Evolutionary conservation across 2,888 invertebrate species (phyloP).

Genomic region (Scaptomyza tumidula): DNA sequence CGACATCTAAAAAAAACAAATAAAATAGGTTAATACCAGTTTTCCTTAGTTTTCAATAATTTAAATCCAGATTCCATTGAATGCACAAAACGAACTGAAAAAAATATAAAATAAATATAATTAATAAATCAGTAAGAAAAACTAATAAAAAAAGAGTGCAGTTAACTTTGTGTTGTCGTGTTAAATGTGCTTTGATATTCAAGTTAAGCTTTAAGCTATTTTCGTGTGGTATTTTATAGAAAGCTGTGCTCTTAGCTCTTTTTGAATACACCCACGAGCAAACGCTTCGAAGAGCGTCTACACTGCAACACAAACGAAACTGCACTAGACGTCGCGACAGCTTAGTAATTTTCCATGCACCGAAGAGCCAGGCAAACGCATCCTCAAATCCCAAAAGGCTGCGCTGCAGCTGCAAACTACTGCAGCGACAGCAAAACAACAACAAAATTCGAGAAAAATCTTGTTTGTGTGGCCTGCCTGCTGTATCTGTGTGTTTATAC

Average conservation of each 20-base stretch:
- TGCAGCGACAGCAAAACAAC: constrained; percentile 29
- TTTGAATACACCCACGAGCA: constrained; percentile 43
- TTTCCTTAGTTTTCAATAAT: not conserved
- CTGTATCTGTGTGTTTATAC: constrained; percentile 26
- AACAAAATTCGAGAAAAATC: constrained; percentile 36
- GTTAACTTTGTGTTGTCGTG: constrained; percentile 18
- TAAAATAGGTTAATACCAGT: constrained; percentile 51
- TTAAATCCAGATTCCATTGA: constrained; percentile 1
- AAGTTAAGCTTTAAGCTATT: constrained; percentile 3
- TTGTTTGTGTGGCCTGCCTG: constrained; percentile 29
- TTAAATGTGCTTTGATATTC: constrained; percentile 1
- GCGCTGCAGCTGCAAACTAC: constrained; percentile 65
- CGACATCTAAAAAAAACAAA: constrained; percentile 52
- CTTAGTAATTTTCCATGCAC: constrained; percentile 68
- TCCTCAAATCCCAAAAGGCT: constrained; percentile 60
- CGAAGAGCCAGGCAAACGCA: constrained; percentile 45
- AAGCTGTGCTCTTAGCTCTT: constrained; percentile 28
- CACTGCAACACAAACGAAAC: constrained; percentile 77
- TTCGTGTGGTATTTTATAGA: not conserved
- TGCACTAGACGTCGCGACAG: constrained; percentile 75
- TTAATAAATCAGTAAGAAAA: constrained; percentile 9
- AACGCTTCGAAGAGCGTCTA: constrained; percentile 73
- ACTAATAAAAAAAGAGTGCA: constrained; percentile 1
- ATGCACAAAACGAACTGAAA: not conserved
- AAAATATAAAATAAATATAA: constrained; percentile 1